Evolutionary conservation across 2,113 vertebrate species (phyloP), one percentile per base, ranked within the genome.

Genomic region (Odobenus rosmarus): DNA sequence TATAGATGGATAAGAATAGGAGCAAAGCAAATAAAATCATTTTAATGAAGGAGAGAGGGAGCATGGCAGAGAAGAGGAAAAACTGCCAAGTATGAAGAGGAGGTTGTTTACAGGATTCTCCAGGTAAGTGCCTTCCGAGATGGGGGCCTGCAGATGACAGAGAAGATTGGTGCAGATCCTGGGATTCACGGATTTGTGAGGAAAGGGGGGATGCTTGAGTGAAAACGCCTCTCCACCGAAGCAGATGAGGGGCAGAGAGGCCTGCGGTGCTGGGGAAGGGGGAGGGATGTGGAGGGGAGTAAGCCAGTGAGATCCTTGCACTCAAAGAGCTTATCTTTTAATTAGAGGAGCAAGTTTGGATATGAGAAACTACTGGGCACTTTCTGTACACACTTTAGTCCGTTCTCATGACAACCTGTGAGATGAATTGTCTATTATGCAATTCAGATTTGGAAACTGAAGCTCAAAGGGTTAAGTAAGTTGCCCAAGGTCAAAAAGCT

Each of bases 1-100:
- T 97, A 98, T 98, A 95, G 97, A 98, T 96, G 97, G 98, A 97
- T 98, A 98, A 98, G 97, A 98, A 98, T 97, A 98, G 98, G 97
- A 97, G 92, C 88, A 98, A 96, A 98, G 95, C 97, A 98, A 98
- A 98, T 97, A 98, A 98, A 98, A 97, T 96, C 77, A 94, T 55
- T 79, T 91, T 96, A 95, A 97, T 98, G 95, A 94, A 96, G 26
- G 81, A 96, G 77, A 96, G 81, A 93, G 72, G 88, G 90, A 95
- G 88, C 11, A 86, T 14, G 83, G 67, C 84, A 95, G 92, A 83
- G 79, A 72, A 80, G 42, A 96, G 67, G 61, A 88, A 96, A 84
- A 96, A 74, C 4, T 85, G 92, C 72, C 93, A 92, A 61, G 53
- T n/a, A 19, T 49, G 69, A 79, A 76, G 55, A 84, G 3, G 59